phyloP scores from a whole-genome alignment of 2,797 vertebrate genomes.

The Rachycentron canadum region DNA sequence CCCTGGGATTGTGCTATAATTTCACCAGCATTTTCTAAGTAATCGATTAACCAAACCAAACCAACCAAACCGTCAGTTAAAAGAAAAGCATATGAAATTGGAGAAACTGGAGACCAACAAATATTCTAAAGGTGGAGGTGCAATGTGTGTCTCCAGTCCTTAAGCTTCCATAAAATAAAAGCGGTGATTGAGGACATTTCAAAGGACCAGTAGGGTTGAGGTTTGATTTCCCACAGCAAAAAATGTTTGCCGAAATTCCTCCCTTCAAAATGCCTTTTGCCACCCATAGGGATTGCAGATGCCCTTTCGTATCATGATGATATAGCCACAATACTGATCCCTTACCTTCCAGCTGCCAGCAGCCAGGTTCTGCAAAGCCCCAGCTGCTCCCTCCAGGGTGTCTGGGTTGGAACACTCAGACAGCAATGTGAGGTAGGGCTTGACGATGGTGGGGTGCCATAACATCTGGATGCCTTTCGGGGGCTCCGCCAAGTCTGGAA shows the following conservation, averaged over 20 bases:
- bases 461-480: conserved; percentile 99
- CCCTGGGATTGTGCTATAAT: too few relatives aligned
- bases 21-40: too few relatives aligned
- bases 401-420: conserved; percentile 99
- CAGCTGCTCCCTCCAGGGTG: conserved; percentile 98
- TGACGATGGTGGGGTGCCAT: conserved; percentile 99
- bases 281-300: conserved; percentile 32
- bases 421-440: conserved; percentile 99
- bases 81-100: too few relatives aligned
- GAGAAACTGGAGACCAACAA: too few relatives aligned
- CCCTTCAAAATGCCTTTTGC: conserved; percentile 17
- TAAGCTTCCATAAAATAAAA: neutral
- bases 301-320: conserved; percentile 41
- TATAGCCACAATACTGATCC: conserved; percentile 3
- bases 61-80: too few relatives aligned
- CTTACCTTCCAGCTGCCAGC: conserved; percentile 99
- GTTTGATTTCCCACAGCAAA: conserved; percentile 7
- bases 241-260: conserved; percentile 11
- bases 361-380: conserved; percentile 97
- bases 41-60: too few relatives aligned
- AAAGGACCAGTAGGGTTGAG: conserved; percentile 5
- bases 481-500: conserved; percentile 96
- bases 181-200: neutral
- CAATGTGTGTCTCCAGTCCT: neutral
- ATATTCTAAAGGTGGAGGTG: too few relatives aligned